A percentile compares a stretch with the other conserved stretches of the same genome.
These are phyloP conservation scores for Sebastolobus alascanus DNA, from an alignment of 2,797 vertebrate species.

Conservation along the genomic window DNA sequence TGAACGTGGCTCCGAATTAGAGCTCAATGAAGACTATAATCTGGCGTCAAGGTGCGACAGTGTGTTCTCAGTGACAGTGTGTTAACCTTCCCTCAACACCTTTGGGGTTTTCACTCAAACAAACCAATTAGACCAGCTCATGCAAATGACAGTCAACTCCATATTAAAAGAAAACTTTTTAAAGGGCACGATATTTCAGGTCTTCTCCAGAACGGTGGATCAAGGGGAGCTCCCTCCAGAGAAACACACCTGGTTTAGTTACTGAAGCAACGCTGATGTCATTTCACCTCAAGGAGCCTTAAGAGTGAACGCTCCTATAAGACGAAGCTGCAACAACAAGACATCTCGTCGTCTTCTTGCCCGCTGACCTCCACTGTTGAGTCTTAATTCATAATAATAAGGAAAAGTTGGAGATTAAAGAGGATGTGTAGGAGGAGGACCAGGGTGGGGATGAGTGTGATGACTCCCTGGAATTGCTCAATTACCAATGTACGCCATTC, in stretches of 20 bases:
- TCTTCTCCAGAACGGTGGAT: slow-evolving; percentile 20
- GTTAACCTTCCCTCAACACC: slow-evolving; percentile 36
- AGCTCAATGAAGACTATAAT: slow-evolving; percentile 21
- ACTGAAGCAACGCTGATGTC: background rate
- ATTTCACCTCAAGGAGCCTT: background rate
- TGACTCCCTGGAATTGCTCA: slow-evolving; percentile 54
- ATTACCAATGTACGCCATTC: slow-evolving; percentile 42
- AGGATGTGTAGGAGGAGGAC: slow-evolving; percentile 59
- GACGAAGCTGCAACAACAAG: background rate
- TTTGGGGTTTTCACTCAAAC: slow-evolving; percentile 41
- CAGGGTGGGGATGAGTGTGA: slow-evolving; percentile 65
- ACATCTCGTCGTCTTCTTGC: background rate
- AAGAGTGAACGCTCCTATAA: background rate
- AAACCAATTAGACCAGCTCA: slow-evolving; percentile 42
- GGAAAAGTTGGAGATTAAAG: slow-evolving; percentile 38
- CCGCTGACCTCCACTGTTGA: slow-evolving; percentile 16
- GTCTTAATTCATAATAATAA: slow-evolving; percentile 32
- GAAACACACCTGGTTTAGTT: background rate
- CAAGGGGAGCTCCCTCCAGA: slow-evolving; percentile 25
- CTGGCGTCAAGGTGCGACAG: slow-evolving; percentile 4
- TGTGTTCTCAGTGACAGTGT: too few relatives aligned
- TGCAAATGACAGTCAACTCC: slow-evolving; percentile 58
- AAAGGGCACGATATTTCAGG: slow-evolving; percentile 75
- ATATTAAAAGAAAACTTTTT: slow-evolving; percentile 38
- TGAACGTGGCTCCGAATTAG: background rate